These are phyloP conservation scores for Hafferia zeledoni DNA, from an alignment of 2,797 vertebrate genomes.

Conservation along the genomic window DNA sequence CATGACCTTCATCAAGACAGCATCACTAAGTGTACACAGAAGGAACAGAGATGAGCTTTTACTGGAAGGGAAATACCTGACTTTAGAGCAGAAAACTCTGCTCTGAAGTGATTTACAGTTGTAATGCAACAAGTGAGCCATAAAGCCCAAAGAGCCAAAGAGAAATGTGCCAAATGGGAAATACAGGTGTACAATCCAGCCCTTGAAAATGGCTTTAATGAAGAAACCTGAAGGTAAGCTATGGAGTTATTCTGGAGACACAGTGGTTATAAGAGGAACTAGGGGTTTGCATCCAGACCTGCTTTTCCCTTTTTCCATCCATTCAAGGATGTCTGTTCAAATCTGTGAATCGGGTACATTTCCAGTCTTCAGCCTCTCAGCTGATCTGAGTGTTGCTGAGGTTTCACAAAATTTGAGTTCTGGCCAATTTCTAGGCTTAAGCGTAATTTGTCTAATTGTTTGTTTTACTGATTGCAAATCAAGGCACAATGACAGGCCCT, in stretches of 20 bases:
- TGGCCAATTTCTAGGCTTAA: neutral
- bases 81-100: neutral
- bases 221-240: neutral
- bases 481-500: neutral
- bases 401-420: neutral
- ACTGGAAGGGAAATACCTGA: neutral
- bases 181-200: neutral
- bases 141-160: neutral
- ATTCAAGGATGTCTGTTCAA: neutral
- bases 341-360: neutral
- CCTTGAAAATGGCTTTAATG: neutral
- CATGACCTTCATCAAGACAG: constrained; percentile 83
- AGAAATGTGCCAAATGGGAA: neutral
- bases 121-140: neutral
- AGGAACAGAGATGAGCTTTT: neutral
- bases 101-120: neutral
- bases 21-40: constrained; percentile 81
- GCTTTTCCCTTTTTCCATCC: neutral
- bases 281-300: neutral
- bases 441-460: neutral
- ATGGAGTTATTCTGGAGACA: neutral
- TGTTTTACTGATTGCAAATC: neutral
- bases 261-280: neutral
- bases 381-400: neutral
- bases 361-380: neutral